Conservation (phyloP, 2,113 vertebrate genomes). For the Oreocharis arfaki region DNA sequence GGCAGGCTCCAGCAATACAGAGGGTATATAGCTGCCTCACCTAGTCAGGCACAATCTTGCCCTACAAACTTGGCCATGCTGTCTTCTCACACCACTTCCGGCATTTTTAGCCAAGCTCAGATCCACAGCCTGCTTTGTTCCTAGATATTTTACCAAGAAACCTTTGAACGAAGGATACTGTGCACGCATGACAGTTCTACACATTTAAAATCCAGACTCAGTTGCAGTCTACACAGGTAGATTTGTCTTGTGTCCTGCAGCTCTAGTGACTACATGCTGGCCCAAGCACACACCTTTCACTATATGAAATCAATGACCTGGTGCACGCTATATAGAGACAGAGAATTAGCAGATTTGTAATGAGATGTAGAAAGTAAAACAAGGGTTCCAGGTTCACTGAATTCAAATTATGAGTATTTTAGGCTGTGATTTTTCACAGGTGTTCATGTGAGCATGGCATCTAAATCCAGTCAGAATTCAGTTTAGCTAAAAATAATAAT, state of each 20-base stretch:
- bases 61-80: background rate
- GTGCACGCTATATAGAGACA: background rate
- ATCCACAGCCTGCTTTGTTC: background rate
- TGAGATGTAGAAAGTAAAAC: background rate
- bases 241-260: background rate
- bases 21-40: background rate
- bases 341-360: background rate
- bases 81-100: background rate
- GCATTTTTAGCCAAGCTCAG: background rate
- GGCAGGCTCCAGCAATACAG: background rate
- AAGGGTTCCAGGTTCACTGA: background rate
- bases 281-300: background rate
- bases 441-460: background rate
- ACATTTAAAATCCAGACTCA: background rate
- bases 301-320: background rate
- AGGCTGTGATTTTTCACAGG: background rate
- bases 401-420: background rate
- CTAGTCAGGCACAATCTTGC: background rate
- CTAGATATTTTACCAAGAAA: background rate
- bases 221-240: background rate
- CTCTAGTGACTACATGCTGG: fast-evolving
- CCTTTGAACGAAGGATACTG: background rate
- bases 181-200: background rate
- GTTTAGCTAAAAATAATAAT: background rate
- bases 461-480: background rate